Percentiles rank a stretch among this genome's conserved stretches.
Conservation (phyloP, 2,113 vertebrate species). For the Pheucticus melanocephalus region DNA sequence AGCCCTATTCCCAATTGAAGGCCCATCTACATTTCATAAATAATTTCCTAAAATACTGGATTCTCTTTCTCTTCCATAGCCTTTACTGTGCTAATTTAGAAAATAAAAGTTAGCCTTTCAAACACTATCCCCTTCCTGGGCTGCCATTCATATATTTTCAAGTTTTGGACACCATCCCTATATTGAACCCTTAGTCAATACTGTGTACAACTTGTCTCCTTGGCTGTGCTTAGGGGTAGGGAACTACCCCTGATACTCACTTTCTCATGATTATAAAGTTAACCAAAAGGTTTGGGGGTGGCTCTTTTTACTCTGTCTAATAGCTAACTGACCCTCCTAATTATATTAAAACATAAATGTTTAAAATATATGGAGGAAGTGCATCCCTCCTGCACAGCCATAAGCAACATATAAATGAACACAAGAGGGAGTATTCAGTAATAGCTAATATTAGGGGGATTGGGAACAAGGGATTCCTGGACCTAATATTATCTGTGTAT, state of each 20-base stretch:
- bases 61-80: slow-evolving; percentile 27
- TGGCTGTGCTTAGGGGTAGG: background rate
- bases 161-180: background rate
- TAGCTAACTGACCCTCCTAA: background rate
- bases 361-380: background rate
- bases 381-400: background rate
- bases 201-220: background rate
- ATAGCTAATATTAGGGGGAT: background rate
- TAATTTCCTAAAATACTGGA: slow-evolving; percentile 69
- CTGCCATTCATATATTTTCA: background rate
- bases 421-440: slow-evolving; percentile 34
- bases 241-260: background rate
- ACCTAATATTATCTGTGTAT: background rate
- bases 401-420: background rate
- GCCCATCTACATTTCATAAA: slow-evolving; percentile 73
- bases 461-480: background rate
- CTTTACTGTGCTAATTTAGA: slow-evolving; percentile 51
- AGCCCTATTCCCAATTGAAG: slow-evolving; percentile 69
- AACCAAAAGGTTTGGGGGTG: background rate
- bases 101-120: slow-evolving; percentile 26
- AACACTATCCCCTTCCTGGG: slow-evolving; percentile 7
- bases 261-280: background rate
- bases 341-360: background rate
- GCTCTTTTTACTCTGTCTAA: background rate
- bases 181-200: background rate